These are phyloP conservation scores for Drosophila vallismaia DNA, from an alignment of 2,888 invertebrate species.

Conservation along the genomic window DNA sequence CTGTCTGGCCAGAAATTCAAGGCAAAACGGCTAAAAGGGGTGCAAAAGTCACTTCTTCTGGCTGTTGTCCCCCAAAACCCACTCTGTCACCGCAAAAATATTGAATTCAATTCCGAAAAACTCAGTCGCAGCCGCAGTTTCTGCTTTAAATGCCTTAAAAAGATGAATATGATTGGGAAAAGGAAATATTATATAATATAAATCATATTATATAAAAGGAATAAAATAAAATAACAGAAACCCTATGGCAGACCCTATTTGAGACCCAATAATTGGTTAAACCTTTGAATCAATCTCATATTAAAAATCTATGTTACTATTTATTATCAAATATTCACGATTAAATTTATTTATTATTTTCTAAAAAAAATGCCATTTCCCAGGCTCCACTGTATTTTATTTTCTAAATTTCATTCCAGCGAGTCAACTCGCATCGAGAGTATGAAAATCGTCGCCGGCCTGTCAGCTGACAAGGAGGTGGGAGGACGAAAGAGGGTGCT, in stretches of 20 bases:
- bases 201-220: background rate
- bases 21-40: constrained; percentile 29
- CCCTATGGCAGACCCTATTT: too few relatives aligned
- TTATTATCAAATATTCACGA: background rate
- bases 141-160: constrained; percentile 33
- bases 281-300: too few relatives aligned
- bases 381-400: constrained; percentile 39
- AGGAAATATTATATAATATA: constrained; percentile 20
- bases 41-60: constrained; percentile 45
- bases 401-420: constrained; percentile 77
- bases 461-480: constrained; percentile 33
- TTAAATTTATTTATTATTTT: background rate
- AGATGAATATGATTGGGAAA: constrained; percentile 17
- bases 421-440: constrained; percentile 43
- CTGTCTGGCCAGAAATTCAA: constrained; percentile 51
- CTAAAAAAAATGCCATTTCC: background rate
- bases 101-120: constrained; percentile 66
- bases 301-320: background rate
- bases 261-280: too few relatives aligned
- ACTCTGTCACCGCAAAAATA: constrained; percentile 39
- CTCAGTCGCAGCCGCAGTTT: constrained; percentile 26
- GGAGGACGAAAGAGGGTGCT: background rate
- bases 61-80: background rate
- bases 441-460: constrained; percentile 76
- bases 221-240: background rate